Conservation (phyloP, 2,113 vertebrate genomes). For the Chitala chitala region DNA sequence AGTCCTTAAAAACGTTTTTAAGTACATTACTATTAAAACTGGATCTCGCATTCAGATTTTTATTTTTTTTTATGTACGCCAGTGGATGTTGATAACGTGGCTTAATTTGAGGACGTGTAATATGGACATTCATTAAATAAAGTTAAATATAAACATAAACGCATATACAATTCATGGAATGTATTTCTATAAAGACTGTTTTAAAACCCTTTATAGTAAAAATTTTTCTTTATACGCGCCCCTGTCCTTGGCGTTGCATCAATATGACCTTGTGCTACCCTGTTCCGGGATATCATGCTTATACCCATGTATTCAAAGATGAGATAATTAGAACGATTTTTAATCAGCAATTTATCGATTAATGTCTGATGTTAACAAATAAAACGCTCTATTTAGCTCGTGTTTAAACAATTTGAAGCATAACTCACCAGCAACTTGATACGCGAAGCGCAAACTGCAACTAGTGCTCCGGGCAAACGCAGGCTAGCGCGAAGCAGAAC, state of each 20-base stretch:
- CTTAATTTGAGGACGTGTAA: background rate
- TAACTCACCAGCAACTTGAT: slow-evolving; percentile 11
- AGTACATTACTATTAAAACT: too few relatives aligned
- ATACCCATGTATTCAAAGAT: background rate
- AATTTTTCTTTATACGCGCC: background rate
- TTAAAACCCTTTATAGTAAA: too few relatives aligned
- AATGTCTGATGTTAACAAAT: too few relatives aligned
- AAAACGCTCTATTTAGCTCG: too few relatives aligned
- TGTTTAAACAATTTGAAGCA: too few relatives aligned
- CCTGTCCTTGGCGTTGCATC: slow-evolving; percentile 27
- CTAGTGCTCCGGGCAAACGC: background rate
- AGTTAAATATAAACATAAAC: background rate
- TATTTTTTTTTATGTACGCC: background rate
- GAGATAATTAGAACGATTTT: background rate
- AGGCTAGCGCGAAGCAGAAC: background rate
- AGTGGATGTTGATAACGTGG: background rate
- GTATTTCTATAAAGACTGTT: background rate
- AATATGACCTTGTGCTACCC: slow-evolving; percentile 30
- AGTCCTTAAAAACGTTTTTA: too few relatives aligned
- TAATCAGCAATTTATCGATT: too few relatives aligned
- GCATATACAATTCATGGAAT: background rate
- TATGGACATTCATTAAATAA: background rate
- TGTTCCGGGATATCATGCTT: slow-evolving; percentile 1
- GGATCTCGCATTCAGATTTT: too few relatives aligned
- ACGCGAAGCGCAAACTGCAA: background rate